Evolutionary conservation across 35 echinoderm and acorn worm species (phyloP), one percentile per base, ranked within the genome.

Genomic region (Hemicentrotus pulcherrimus): DNA sequence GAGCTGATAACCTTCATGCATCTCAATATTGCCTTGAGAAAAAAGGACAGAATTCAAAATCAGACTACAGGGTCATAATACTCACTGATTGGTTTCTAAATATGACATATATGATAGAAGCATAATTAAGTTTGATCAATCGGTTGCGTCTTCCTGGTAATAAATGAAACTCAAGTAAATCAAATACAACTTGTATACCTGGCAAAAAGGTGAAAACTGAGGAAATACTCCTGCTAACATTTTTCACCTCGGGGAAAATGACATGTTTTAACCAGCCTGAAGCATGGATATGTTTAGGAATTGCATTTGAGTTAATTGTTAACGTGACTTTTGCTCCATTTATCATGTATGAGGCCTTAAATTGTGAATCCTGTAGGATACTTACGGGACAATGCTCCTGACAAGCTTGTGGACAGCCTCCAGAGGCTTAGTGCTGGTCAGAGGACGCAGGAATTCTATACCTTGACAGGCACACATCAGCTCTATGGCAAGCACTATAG

Each of bases 391-490:
- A 12, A 96, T 71, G 15, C 58, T 46, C 32, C 98, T 96, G 7
- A 99, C 98, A 9, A 99, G 78, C 85, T 95, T 96, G 95, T 99
- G 94, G 11, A 97, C 97, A 78, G 95, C 96, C 95, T 99, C 98
- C 13, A 99, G 94, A 31, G 98, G 98, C 31, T 87, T 96, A 58
- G 98, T 99, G 15, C 97, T 97, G 93, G 96, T 99, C 90, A 99
- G 41, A 2, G 97, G 96, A 46, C 97, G 94, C 19, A 96, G 97
- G 91, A 99, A 99, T 91, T 99, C 98, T 61, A 97, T 96, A 31
- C 97, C 98, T 94, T 99, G 98, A 86, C 98, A 99, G 78, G 98
- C 98, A 95, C 97, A 97, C 55, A 99, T 85, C 86, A 99, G 88
- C 70, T 99, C 98, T 91, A 99, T 99, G 13, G 98, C 98, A 86